A percentile compares a stretch with the other conserved stretches of the same genome.
Evolutionary conservation across 2,797 vertebrate genomes (phyloP).

Genomic region (Diceros bicornis): DNA sequence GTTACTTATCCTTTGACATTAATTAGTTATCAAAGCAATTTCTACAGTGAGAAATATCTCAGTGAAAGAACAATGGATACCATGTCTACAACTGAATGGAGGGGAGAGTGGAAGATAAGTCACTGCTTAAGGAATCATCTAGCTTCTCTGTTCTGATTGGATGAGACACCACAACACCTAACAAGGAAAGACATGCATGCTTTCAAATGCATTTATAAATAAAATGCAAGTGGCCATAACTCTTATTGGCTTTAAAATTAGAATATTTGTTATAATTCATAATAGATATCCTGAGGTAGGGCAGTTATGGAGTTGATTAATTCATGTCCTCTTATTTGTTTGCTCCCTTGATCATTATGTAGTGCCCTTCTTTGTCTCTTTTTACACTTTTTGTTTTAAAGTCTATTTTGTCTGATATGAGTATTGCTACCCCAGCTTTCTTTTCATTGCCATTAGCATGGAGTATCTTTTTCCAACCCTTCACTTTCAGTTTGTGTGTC

Average conservation of each 20-base stretch:
- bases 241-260: background rate
- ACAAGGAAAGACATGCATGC: background rate
- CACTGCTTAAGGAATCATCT: background rate
- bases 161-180: background rate
- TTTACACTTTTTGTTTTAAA: no score
- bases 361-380: no score
- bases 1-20: background rate
- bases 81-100: background rate
- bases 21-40: conserved; percentile 29
- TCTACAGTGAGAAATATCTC: background rate
- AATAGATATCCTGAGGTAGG: background rate
- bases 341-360: no score
- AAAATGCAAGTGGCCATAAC: background rate
- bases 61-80: background rate
- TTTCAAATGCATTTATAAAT: background rate
- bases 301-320: background rate
- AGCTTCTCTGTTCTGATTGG: background rate
- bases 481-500: no score
- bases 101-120: background rate
- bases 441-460: no score
- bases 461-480: no score
- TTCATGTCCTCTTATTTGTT: background rate
- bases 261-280: background rate
- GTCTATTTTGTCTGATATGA: no score
- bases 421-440: no score